Evolutionary conservation across 2,797 vertebrate species (phyloP).

Genomic region (Spatula clypeata): DNA sequence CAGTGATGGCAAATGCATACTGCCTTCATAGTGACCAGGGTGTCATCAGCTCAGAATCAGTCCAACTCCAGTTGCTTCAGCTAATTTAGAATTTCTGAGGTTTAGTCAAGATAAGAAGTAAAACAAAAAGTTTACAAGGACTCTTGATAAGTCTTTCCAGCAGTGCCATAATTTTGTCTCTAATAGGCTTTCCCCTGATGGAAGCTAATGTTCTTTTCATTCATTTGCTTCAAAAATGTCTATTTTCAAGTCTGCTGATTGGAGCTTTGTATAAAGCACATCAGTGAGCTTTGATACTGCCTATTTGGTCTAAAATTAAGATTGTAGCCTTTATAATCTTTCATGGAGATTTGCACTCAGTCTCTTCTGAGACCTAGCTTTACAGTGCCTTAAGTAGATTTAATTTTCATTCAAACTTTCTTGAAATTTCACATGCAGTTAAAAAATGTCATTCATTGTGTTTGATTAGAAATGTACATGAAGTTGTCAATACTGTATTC

Average conservation of each 20-base stretch:
- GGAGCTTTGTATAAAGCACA: background rate
- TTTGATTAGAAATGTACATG: background rate
- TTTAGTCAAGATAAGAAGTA: background rate
- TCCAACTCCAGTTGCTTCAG: background rate
- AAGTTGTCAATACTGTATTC: background rate
- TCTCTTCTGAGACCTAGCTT: background rate
- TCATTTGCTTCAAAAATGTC: conserved; percentile 12
- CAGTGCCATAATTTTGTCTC: background rate
- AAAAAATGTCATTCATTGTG: background rate
- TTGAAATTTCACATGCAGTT: background rate
- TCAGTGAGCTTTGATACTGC: background rate
- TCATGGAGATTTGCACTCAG: background rate
- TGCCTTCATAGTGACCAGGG: background rate
- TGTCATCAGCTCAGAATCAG: rapidly evolving
- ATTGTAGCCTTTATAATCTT: background rate
- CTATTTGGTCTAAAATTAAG: conserved; percentile 25
- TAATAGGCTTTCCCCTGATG: background rate
- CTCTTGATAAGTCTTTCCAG: background rate
- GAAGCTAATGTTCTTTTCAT: conserved; percentile 19
- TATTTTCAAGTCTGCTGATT: conserved; percentile 13
- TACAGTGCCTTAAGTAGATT: background rate
- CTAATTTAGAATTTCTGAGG: background rate
- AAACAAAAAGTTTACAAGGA: background rate
- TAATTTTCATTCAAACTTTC: background rate
- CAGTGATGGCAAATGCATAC: background rate